Conservation (phyloP, 2,797 vertebrate species). For the Myotis vivesi region DNA sequence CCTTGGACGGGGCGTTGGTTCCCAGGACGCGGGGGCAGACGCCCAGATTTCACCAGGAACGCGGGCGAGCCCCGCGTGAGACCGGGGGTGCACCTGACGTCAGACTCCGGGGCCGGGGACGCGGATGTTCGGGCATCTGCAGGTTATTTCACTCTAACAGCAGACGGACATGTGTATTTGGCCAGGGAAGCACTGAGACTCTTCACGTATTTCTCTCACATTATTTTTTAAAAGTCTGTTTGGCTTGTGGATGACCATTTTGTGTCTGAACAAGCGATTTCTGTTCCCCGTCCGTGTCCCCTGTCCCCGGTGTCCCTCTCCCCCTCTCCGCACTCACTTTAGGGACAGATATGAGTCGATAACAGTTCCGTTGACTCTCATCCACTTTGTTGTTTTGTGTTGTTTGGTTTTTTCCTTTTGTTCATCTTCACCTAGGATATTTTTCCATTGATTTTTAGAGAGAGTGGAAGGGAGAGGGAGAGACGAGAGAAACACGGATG, state of each 20-base stretch:
- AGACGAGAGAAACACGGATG: no score
- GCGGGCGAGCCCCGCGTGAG: rapidly evolving
- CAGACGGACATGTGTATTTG: not conserved
- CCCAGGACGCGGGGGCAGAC: no score
- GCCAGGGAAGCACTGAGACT: not conserved
- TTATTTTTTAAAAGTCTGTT: not conserved
- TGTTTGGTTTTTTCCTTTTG: no score
- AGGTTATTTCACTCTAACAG: not conserved
- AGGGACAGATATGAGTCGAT: not conserved
- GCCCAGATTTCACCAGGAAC: no score
- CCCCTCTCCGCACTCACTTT: not conserved
- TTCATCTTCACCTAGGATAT: no score
- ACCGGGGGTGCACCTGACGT: not conserved
- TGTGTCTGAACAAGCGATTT: not conserved
- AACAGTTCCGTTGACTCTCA: not conserved
- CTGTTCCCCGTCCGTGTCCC: not conserved
- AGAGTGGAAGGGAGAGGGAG: no score
- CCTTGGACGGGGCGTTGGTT: no score
- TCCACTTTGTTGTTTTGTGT: not conserved
- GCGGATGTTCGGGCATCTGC: not conserved
- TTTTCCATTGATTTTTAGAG: no score
- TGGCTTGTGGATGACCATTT: not conserved
- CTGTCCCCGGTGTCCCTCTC: not conserved
- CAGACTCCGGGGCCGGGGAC: not conserved
- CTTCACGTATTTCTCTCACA: not conserved